Percentiles rank a stretch among this genome's conserved stretches.
These are phyloP conservation scores for Neoseiulus cucumeris DNA, from an alignment of 1,140 invertebrate genomes.

Conservation along the genomic window DNA sequence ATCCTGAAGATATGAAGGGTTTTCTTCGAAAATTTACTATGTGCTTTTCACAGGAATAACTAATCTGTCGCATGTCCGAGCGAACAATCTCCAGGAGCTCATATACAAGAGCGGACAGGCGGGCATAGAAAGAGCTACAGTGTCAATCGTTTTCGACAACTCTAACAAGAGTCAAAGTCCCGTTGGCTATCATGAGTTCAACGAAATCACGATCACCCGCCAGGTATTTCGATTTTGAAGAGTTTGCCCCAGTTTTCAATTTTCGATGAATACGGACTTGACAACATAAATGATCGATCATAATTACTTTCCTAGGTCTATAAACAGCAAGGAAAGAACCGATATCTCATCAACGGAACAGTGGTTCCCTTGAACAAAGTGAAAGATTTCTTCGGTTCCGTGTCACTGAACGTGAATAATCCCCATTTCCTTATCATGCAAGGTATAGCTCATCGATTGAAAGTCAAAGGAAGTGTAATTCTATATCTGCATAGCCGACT, in stretches of 20 bases:
- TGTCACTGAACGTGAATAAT: slow-evolving; percentile 96
- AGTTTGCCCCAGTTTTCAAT: slow-evolving; percentile 11
- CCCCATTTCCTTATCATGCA: slow-evolving; percentile 99
- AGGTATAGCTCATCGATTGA: no score
- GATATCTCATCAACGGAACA: slow-evolving; percentile 78
- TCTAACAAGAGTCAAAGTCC: slow-evolving; percentile 58
- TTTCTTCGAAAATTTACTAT: no score
- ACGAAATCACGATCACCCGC: slow-evolving; percentile 80
- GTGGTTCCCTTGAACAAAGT: slow-evolving; percentile 73
- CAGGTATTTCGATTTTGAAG: no score
- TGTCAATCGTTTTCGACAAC: slow-evolving; percentile 92
- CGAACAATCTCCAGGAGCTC: slow-evolving; percentile 68
- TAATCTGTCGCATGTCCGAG: slow-evolving; percentile 48
- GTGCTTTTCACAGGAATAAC: background rate
- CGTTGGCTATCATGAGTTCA: slow-evolving; percentile 70
- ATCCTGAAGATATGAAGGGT: no score
- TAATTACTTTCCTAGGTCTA: slow-evolving; percentile 7
- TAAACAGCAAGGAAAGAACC: slow-evolving; percentile 2
- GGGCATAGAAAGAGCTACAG: slow-evolving; percentile 82
- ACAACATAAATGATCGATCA: background rate
- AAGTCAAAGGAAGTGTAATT: no score
- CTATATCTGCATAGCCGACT: no score
- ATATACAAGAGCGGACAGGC: slow-evolving; percentile 96
- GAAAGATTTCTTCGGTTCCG: slow-evolving; percentile 81
- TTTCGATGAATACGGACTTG: background rate